These are phyloP conservation scores for Pegoplata infirma DNA, from an alignment of 2,888 invertebrate genomes.

Conservation along the genomic window DNA sequence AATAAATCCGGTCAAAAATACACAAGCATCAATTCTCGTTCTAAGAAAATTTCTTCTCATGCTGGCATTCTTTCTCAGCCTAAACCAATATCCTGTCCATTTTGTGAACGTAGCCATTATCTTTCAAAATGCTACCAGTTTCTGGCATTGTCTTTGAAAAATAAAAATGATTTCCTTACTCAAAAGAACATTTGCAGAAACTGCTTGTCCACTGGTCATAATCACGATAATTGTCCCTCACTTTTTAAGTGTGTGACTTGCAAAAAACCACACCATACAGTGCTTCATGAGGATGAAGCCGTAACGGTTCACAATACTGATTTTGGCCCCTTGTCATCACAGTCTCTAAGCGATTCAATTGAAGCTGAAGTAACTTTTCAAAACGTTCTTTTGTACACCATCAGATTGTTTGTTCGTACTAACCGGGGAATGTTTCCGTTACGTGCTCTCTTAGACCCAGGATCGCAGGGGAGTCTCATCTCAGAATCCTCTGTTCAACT, in stretches of 20 bases:
- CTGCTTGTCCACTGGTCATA: no score
- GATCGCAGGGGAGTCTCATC: conserved; percentile 14
- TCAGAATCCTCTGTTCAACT: conserved; percentile 23
- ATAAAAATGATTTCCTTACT: not conserved
- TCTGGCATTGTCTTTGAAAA: not conserved
- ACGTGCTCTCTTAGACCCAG: conserved; percentile 11
- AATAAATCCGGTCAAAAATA: not conserved
- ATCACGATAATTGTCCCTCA: no score
- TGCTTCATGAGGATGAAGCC: not conserved
- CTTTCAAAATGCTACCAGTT: conserved; percentile 12
- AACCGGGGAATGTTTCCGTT: conserved; percentile 2
- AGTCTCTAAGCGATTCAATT: not conserved
- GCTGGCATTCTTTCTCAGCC: not conserved
- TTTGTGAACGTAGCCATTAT: not conserved
- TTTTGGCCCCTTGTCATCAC: not conserved
- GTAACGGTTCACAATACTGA: no score
- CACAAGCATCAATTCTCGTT: no score
- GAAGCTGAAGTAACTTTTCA: not conserved
- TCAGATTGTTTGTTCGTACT: not conserved
- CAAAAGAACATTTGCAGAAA: no score
- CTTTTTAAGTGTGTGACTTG: not conserved
- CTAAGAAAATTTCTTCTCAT: not conserved
- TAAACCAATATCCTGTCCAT: not conserved
- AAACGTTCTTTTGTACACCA: not conserved
- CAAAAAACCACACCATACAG: not conserved